phyloP scores from a whole-genome alignment of 2,113 vertebrate genomes.

The Prietella phreatophila region DNA sequence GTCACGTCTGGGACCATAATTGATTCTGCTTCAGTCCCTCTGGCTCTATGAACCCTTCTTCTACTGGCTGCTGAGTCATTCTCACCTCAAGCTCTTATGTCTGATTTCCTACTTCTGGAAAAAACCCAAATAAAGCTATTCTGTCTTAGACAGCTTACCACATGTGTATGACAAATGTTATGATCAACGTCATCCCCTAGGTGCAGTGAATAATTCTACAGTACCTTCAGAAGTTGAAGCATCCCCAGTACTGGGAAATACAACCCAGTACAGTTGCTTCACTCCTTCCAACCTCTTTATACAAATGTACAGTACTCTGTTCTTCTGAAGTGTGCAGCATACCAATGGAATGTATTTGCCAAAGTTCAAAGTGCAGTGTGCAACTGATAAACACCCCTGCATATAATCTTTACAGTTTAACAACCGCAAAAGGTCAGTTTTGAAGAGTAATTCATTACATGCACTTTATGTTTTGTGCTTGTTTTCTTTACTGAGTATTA shows the following conservation, averaged over 20 bases:
- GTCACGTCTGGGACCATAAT: neutral
- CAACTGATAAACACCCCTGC: slow-evolving; percentile 20
- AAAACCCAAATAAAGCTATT: neutral
- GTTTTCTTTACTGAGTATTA: neutral
- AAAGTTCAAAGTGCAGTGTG: slow-evolving; percentile 24
- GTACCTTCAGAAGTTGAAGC: neutral
- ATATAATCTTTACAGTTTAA: slow-evolving; percentile 34
- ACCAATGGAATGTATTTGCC: slow-evolving; percentile 7
- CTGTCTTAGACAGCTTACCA: neutral
- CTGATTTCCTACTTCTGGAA: neutral
- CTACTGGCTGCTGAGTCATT: neutral
- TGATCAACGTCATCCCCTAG: neutral
- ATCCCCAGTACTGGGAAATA: neutral
- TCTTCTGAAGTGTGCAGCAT: neutral
- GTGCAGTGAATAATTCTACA: neutral
- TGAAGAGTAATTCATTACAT: slow-evolving; percentile 20
- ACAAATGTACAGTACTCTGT: neutral
- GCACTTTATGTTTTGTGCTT: neutral
- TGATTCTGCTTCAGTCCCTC: neutral
- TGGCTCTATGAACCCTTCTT: neutral
- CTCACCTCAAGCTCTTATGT: neutral
- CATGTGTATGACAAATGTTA: neutral
- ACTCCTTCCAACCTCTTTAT: neutral
- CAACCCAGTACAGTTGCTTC: neutral
- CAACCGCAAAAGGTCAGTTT: neutral